Evolutionary conservation across 2,113 vertebrate species (phyloP).

Genomic region (Xiphophorus maculatus): DNA sequence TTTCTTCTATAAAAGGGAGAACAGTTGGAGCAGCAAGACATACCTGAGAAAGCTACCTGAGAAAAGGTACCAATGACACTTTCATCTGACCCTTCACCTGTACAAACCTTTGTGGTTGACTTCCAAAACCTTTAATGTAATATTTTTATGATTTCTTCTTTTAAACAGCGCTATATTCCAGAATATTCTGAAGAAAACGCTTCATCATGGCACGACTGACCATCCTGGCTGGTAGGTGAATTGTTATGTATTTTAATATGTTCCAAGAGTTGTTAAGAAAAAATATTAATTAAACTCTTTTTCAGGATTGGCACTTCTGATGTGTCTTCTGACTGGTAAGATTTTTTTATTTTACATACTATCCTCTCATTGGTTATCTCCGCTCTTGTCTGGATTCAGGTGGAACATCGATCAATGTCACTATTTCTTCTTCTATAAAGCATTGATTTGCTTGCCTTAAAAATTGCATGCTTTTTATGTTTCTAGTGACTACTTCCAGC

Average conservation of each 20-base stretch:
- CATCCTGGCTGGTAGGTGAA: conserved; percentile 54
- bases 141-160: not conserved
- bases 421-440: not conserved
- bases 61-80: conserved; percentile 23
- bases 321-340: conserved; percentile 70
- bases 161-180: not conserved
- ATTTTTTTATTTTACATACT: conserved; percentile 7
- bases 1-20: too few species aligned
- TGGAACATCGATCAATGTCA: conserved; percentile 23
- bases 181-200: not conserved
- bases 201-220: conserved; percentile 51
- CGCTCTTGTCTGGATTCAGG: conserved; percentile 65
- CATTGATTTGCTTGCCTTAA: not conserved
- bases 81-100: not conserved
- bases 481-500: conserved; percentile 22
- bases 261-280: not conserved
- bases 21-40: not conserved
- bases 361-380: conserved; percentile 78
- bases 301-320: conserved; percentile 63
- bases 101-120: not conserved
- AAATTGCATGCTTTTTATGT: not conserved
- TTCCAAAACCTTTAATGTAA: not conserved
- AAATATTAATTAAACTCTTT: not conserved
- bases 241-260: not conserved
- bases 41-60: not conserved